Conservation (phyloP, 2,113 vertebrate species). For the Pseudonaja textilis region DNA sequence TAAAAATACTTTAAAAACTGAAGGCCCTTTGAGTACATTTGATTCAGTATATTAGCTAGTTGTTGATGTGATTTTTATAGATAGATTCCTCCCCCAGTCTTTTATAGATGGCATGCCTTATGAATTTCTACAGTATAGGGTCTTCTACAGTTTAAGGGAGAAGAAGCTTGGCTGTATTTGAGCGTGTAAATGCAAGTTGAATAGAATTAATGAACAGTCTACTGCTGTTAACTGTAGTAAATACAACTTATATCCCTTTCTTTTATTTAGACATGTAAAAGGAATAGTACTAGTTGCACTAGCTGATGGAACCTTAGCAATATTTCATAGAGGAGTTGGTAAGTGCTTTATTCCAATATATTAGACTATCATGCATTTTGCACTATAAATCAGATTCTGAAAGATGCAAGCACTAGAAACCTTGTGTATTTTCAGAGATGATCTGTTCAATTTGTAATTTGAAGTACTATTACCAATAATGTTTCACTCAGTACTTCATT, state of each 20-base stretch:
- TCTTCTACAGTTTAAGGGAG: background rate
- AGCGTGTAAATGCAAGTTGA: background rate
- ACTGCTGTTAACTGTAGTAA: background rate
- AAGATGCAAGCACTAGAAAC: background rate
- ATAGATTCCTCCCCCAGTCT: background rate
- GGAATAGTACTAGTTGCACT: conserved; percentile 94
- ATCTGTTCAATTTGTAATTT: background rate
- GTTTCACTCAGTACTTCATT: background rate
- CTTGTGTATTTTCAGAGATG: background rate
- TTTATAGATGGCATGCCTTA: background rate
- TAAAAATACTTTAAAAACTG: background rate
- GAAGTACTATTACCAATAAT: background rate
- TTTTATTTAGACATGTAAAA: conserved; percentile 86
- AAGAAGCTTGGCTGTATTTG: background rate
- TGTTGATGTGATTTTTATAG: background rate
- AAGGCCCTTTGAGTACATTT: background rate
- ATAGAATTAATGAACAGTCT: background rate
- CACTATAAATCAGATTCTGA: background rate
- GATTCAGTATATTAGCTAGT: background rate
- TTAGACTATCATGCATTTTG: background rate
- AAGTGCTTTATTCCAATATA: conserved; percentile 52
- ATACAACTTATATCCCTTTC: conserved; percentile 28
- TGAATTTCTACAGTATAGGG: background rate
- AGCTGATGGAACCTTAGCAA: conserved; percentile 91
- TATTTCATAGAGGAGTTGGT: conserved; percentile 95